Evolutionary conservation across 2,113 vertebrate genomes (phyloP), one percentile per base, ranked within the genome.

Genomic region (Rallus limicola): DNA sequence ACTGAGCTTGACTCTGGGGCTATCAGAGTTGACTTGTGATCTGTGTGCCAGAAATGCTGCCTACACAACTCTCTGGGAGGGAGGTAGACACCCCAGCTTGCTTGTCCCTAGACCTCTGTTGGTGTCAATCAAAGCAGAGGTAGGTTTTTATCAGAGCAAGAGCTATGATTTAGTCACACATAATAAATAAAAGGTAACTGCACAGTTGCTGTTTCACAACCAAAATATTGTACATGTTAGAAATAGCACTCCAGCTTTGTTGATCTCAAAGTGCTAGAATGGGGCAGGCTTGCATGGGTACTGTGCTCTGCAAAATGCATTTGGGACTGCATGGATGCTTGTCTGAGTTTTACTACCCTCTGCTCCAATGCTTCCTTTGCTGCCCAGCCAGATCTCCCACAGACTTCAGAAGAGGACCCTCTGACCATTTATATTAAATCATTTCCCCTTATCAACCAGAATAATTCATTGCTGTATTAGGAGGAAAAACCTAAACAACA

Each of bases 401-500:
- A 84, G 50, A 46, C 71, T 95, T 89, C 83, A 87, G 86, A 89
- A 92, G 23, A 86, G 50, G 58, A 86, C 64, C 72, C 25, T 88
- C 65, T 80, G 87, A 65, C 31, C 72, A 84, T 94, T 94, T 93
- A 84, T 94, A 72, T 96, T 76, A 93, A 91, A 95, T 76, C 1
- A 75, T 91, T 91, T 95, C 78, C 20, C 53, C 36, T 91, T 92
- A 82, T 91, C 86, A 93, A 78, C 80, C 86, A 80, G 86, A 91
- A 91, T 91, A 95, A 92, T 94, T 92, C 68, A 92, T 88, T 79
- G 58, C 74, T 92, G n/a, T 79, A 92, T 91, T 92, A 92, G 25
- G 46, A 91, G 44, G 70, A 65, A 92, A 90, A 91, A 89, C 86
- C 46, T 91, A 96, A 96, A 94, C 69, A 92, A 55, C 31, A 92